phyloP scores from a whole-genome alignment of 2,888 invertebrate species.

The Clusia tigrina region DNA sequence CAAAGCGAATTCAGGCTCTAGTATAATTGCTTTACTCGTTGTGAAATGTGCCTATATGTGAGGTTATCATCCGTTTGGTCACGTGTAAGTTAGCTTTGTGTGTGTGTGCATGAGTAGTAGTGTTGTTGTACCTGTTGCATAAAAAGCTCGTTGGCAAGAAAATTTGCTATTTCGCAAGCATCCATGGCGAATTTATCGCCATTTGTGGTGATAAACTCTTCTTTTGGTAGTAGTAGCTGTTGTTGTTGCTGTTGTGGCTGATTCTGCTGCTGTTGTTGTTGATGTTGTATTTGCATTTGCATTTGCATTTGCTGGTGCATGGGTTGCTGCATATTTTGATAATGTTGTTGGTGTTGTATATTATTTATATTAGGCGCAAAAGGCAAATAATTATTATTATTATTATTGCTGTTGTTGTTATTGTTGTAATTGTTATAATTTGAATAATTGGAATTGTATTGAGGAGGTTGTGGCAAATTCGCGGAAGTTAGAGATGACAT shows the following conservation, averaged over 20 bases:
- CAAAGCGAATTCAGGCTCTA: too few species aligned
- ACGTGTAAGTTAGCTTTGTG: too few species aligned
- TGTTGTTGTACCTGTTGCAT: conserved; percentile 76
- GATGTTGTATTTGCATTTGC: conserved; percentile 35
- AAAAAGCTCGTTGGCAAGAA: conserved; percentile 83
- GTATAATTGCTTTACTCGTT: too few species aligned
- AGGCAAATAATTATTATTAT: conserved; percentile 7
- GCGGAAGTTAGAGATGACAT: background rate
- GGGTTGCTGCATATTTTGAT: conserved; percentile 17
- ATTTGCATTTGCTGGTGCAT: conserved; percentile 35
- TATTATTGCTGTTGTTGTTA: conserved; percentile 16
- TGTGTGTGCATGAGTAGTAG: conserved; percentile 7
- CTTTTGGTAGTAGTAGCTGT: too few species aligned
- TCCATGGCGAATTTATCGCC: conserved; percentile 68
- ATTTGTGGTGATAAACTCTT: conserved; percentile 11
- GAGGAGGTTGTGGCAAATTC: conserved; percentile 18
- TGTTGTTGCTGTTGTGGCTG: background rate
- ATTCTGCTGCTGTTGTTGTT: conserved; percentile 23
- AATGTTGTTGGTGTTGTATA: background rate
- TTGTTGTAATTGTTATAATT: conserved; percentile 24
- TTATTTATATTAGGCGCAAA: conserved; percentile 20
- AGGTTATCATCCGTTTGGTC: too few species aligned
- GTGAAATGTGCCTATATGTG: too few species aligned
- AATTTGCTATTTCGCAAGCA: conserved; percentile 84
- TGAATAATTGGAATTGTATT: conserved; percentile 17